A percentile compares a stretch with the other conserved stretches of the same genome.
Evolutionary conservation across 2,113 vertebrate genomes (phyloP).

Genomic region (Eidolon helvum): DNA sequence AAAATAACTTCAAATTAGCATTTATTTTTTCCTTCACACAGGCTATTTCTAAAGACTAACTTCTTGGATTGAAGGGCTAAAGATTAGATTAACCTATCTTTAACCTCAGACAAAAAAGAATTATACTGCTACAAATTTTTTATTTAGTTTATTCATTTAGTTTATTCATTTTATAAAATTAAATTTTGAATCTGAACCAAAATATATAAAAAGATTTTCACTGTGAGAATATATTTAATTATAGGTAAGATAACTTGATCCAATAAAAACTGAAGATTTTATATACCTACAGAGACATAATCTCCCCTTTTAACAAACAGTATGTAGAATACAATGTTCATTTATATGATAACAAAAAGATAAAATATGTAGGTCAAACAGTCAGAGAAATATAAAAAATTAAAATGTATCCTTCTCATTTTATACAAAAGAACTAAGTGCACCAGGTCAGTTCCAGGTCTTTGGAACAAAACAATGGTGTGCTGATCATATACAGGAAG

Average conservation of each 20-base stretch:
- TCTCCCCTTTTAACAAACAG: neutral
- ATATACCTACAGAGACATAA: neutral
- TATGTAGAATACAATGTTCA: constrained; percentile 9
- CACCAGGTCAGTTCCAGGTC: neutral
- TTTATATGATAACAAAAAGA: constrained; percentile 25
- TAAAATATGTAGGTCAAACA: constrained; percentile 1
- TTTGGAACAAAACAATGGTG: neutral
- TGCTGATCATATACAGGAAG: neutral
- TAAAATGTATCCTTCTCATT: neutral
- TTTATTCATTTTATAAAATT: constrained; percentile 38
- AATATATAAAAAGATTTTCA: constrained; percentile 14
- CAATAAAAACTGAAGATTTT: neutral
- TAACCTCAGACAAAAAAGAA: constrained; percentile 28
- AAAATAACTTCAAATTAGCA: neutral
- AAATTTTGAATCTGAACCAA: constrained; percentile 21
- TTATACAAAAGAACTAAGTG: neutral
- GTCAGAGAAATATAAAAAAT: constrained; percentile 6
- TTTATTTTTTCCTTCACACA: constrained; percentile 2
- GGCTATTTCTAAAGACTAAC: neutral
- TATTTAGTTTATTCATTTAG: neutral
- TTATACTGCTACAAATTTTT: neutral
- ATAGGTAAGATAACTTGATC: neutral
- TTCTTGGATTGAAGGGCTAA: neutral
- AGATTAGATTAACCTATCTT: neutral
- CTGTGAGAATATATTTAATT: constrained; percentile 2